Conservation (phyloP, 2,113 vertebrate genomes). For the Chlorocebus sabaeus region DNA sequence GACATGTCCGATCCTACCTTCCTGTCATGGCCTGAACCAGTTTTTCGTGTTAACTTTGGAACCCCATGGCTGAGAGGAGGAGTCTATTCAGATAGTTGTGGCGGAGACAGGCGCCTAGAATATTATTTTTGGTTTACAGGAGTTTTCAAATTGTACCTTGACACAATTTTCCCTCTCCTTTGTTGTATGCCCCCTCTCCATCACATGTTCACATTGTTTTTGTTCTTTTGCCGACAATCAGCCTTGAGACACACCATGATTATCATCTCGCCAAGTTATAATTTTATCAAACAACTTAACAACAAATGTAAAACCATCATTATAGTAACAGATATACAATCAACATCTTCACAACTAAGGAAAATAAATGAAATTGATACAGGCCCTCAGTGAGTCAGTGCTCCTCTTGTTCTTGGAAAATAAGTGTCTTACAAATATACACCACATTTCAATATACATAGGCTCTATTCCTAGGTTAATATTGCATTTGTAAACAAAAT, state of each 20-base stretch:
- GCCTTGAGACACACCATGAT: slow-evolving; percentile 41
- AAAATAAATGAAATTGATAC: slow-evolving; percentile 21
- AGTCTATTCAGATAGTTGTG: too few species aligned
- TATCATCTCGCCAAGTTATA: slow-evolving; percentile 69
- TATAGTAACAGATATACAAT: slow-evolving; percentile 42
- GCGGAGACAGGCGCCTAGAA: too few species aligned
- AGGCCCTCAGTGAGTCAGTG: slow-evolving; percentile 8
- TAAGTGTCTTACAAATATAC: neutral
- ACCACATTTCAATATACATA: slow-evolving; percentile 23
- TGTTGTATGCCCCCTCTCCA: neutral
- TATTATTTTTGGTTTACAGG: too few species aligned
- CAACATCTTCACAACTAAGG: slow-evolving; percentile 55
- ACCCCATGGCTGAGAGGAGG: too few species aligned
- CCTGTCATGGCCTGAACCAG: too few species aligned
- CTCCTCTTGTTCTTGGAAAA: neutral
- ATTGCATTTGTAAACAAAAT: neutral
- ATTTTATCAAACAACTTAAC: slow-evolving; percentile 65
- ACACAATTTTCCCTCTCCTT: slow-evolving; percentile 41
- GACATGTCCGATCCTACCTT: too few species aligned
- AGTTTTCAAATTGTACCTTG: neutral
- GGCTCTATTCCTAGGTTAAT: neutral
- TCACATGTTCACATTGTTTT: slow-evolving; percentile 38
- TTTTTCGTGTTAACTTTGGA: too few species aligned
- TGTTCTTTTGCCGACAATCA: slow-evolving; percentile 61
- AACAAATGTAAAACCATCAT: slow-evolving; percentile 56